Percentiles rank a stretch among this genome's conserved stretches.
Conservation (phyloP, 2,113 vertebrate genomes). For the Rhinoderma darwinii region DNA sequence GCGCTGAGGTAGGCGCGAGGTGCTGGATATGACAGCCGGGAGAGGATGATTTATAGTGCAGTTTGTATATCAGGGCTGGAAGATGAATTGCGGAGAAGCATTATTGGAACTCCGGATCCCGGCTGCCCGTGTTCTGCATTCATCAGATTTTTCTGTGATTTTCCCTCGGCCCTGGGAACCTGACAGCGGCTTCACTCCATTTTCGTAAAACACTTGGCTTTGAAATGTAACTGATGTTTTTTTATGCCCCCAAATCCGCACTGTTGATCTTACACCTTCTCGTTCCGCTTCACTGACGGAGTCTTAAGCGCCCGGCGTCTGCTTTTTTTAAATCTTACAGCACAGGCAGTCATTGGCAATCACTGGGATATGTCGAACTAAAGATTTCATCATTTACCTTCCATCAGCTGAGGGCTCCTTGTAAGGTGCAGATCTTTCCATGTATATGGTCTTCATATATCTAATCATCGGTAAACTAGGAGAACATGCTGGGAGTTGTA, state of each 20-base stretch:
- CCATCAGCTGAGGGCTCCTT: not conserved
- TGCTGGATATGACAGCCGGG: slow-evolving; percentile 24
- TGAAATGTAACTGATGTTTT: slow-evolving; percentile 15
- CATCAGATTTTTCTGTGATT: not conserved
- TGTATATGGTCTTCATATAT: too few species aligned
- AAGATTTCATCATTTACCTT: not conserved
- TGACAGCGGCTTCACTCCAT: not conserved
- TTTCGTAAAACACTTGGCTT: slow-evolving; percentile 4
- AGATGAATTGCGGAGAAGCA: slow-evolving; percentile 31
- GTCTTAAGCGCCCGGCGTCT: not conserved
- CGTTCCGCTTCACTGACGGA: not conserved
- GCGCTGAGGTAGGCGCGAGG: not conserved
- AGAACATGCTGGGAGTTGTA: not conserved
- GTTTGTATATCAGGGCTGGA: slow-evolving; percentile 27
- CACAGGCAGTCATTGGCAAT: not conserved
- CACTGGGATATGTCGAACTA: not conserved
- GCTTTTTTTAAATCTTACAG: not conserved
- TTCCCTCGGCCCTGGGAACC: not conserved
- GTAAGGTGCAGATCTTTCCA: not conserved
- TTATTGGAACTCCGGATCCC: not conserved
- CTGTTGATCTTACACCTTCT: slow-evolving; percentile 2
- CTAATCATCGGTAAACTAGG: not conserved
- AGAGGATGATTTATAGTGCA: slow-evolving; percentile 46
- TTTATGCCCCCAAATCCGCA: not conserved
- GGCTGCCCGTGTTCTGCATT: not conserved